Conservation (phyloP, 2,888 invertebrate genomes). For the Conomelus anceps region DNA sequence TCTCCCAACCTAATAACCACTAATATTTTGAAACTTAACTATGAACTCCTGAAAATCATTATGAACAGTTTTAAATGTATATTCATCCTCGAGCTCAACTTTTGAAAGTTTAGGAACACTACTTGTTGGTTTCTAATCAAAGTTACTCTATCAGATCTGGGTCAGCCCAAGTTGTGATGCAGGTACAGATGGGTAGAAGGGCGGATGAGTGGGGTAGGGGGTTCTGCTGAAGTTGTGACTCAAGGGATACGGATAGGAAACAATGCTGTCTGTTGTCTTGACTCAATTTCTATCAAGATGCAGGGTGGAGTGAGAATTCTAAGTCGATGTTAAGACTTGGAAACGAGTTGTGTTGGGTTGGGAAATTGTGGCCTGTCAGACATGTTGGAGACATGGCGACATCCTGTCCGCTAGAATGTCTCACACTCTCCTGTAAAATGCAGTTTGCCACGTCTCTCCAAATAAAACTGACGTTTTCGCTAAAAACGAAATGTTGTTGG, state of each 20-base stretch:
- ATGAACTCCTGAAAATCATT: too few relatives aligned
- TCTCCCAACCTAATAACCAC: too few relatives aligned
- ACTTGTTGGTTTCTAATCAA: not conserved
- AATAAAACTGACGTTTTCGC: not conserved
- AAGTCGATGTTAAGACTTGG: not conserved
- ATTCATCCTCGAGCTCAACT: not conserved
- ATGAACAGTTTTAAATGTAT: not conserved
- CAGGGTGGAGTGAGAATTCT: not conserved
- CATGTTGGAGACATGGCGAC: not conserved
- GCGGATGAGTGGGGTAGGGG: not conserved
- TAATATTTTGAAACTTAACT: too few relatives aligned
- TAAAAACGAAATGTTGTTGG: not conserved
- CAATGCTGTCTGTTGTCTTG: not conserved
- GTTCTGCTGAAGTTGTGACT: not conserved
- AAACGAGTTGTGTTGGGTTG: not conserved
- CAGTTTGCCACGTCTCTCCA: not conserved
- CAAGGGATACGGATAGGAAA: not conserved
- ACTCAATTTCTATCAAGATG: not conserved
- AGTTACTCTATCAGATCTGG: not conserved
- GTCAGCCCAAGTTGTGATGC: not conserved
- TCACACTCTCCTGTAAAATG: not conserved
- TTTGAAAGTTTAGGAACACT: not conserved
- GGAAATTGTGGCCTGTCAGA: not conserved
- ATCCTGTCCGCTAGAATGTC: not conserved
- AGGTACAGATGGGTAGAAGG: not conserved